These are phyloP conservation scores for Chloroclysta siterata DNA, from an alignment of 2,888 invertebrate species.

Conservation along the genomic window DNA sequence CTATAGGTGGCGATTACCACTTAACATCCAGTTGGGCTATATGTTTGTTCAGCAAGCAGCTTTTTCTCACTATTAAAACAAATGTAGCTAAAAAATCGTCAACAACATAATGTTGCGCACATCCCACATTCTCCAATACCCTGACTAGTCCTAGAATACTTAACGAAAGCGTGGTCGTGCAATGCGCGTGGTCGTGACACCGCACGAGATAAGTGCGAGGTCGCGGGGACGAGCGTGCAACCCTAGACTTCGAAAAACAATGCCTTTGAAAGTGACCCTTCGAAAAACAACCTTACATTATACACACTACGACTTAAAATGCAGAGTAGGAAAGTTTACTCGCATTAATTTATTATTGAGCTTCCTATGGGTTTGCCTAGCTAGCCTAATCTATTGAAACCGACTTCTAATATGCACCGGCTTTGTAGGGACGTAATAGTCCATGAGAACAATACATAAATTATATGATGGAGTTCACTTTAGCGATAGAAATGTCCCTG, in stretches of 20 bases:
- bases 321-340: constrained; percentile 11
- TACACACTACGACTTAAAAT: constrained; percentile 8
- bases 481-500: background rate
- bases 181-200: constrained; percentile 77
- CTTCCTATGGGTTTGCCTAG: constrained; percentile 38
- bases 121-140: constrained; percentile 44
- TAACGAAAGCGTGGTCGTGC: constrained; percentile 73
- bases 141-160: constrained; percentile 46
- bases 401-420: constrained; percentile 3
- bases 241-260: constrained; percentile 37
- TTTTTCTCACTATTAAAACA: background rate
- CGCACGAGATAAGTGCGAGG: constrained; percentile 78
- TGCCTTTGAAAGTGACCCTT: constrained; percentile 15
- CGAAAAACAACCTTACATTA: constrained; percentile 18
- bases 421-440: background rate
- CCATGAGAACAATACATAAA: background rate
- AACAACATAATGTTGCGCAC: constrained; percentile 39
- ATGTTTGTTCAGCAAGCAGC: too few species aligned
- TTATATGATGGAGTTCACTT: background rate
- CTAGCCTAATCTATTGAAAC: constrained; percentile 22
- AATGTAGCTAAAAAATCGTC: constrained; percentile 12
- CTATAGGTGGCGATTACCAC: too few species aligned
- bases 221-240: constrained; percentile 67
- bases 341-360: constrained; percentile 42
- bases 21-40: too few species aligned